Evolutionary conservation across 1,140 invertebrate species (phyloP), one percentile per base, ranked within the genome.

Genomic region (Megalopta genalis): DNA sequence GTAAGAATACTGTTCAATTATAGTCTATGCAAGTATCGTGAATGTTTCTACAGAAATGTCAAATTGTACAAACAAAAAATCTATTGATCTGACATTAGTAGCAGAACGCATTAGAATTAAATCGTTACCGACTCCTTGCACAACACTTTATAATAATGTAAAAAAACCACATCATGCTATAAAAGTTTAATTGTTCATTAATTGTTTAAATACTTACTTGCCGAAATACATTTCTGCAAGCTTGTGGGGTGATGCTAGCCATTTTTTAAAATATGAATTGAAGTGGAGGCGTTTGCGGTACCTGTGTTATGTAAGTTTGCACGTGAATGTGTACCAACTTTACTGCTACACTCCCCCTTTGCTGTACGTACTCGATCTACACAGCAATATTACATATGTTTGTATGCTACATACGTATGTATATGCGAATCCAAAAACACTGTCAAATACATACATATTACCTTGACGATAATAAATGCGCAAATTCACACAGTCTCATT

Each of bases 221-320:
- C 76, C 80, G 87, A 4, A 92, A 73, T 32, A 67, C 88, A 87
- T 89, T 90, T 86, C 88, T 85, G 70, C 88, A 91, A 42, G 85
- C 85, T 63, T 90, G 87, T 68, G 90, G 88, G 52, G 84, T 80
- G 62, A 91, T 87, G 12, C 87, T 89, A 72, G 90, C 90, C 91
- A 92, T 92, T 75, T 73, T 91, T 66, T 10, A 63, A 66, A 32
- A 79, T 64, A 64, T 70, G 16, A 64, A 25, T 25, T 12, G 69
- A 21, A 23, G 4, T 59, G 14, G 42, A 81, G 23, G 42, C 72
- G 64, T 81, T 84, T 80, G 68, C 32, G 69, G 67, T 70, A 64
- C 52, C 59, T 32, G 52, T 66, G 66, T 85, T 85, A 85, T 77
- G 27, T 84, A 85, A 85, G 23, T n/a, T 52, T n/a, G 8, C 63